Conservation (phyloP, 2,113 vertebrate genomes). For the Chlamydotis undulata region DNA sequence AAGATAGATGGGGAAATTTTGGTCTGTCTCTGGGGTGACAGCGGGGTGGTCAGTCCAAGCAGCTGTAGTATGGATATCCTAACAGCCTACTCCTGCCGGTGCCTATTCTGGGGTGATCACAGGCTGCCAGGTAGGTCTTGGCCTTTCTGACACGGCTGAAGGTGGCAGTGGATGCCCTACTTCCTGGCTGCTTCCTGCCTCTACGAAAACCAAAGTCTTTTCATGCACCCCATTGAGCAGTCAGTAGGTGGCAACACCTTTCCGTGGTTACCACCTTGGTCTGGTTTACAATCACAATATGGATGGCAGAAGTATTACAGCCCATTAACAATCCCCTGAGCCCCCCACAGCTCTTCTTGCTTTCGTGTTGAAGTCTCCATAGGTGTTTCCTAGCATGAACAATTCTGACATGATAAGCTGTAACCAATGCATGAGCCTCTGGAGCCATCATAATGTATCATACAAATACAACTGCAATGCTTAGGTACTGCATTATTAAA, state of each 20-base stretch:
- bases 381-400: neutral
- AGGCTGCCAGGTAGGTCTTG: neutral
- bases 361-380: neutral
- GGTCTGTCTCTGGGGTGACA: no score
- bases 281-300: neutral
- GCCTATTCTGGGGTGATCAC: neutral
- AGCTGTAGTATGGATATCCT: accelerated
- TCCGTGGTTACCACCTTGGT: neutral
- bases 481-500: conserved; percentile 31
- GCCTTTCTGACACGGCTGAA: neutral
- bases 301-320: neutral
- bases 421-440: neutral
- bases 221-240: neutral
- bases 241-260: neutral
- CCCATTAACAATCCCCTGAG: neutral
- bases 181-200: neutral
- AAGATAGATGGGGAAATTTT: neutral
- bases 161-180: neutral
- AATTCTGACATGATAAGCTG: neutral
- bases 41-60: neutral
- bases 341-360: neutral
- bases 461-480: neutral
- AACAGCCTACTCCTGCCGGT: neutral
- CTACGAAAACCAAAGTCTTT: neutral
- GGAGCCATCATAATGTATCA: conserved; percentile 1